Evolutionary conservation across 2,113 vertebrate genomes (phyloP), one percentile per base, ranked within the genome.

Genomic region (Perognathus longimembris): DNA sequence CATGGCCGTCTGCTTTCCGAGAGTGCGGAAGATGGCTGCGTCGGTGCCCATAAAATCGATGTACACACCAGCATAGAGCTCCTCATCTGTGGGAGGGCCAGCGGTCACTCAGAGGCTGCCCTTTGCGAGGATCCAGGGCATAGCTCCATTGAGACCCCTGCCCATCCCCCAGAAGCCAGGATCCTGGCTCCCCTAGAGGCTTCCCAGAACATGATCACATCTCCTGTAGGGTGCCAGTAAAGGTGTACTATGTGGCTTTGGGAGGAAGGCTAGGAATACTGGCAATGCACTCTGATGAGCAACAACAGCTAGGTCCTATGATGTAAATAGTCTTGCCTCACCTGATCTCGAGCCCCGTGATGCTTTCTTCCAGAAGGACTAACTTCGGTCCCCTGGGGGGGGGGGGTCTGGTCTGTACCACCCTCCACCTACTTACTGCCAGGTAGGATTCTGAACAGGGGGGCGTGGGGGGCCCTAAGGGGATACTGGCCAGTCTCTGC

Each of bases 41-140:
- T 99, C 99, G 0, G 99, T 99, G 97, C 99, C 99, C 99, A 99
- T 99, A 98, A 99, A 99, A 96, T 99, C 99, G 0, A 99, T 99
- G 97, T 99, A 99, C 89, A 99, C 99, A 0, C 99, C 99, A 6
- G 99, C 99, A 0, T 99, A 99, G 85, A 99, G 99, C 95, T 99
- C 99, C 92, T 99, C 99, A 91, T 99, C 99, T 99, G 98, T 84
- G n/a, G 69, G n/a, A 4, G 9, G 79, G 34, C 21, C 32, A 12
- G 63, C 1, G 32, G 36, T 7, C 32, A 73, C 40, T 78, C 38
- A 64, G 36, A 64, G 75, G 11, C 42, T 20, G 26, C 18, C 66
- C 75, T 66, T 64, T 36, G 20, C 42, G 17, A 30, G 42, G 30
- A 2, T 30, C 50, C 14, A 3, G 50, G 9, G 40, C 6, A n/a